Evolutionary conservation across 2,797 vertebrate genomes (phyloP).

Genomic region (Cossypha dichroa): DNA sequence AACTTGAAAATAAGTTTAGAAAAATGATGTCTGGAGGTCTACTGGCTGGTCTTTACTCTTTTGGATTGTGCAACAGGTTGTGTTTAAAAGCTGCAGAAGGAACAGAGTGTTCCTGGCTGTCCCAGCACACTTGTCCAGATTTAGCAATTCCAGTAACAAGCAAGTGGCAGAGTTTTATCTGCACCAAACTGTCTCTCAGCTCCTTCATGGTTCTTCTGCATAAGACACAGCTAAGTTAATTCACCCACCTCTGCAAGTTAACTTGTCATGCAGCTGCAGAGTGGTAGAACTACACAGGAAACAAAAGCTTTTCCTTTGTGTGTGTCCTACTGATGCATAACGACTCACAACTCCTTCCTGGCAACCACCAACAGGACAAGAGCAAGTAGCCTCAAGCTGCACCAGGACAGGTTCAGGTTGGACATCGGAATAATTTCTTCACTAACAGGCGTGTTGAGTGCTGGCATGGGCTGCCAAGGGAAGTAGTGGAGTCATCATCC

Average conservation of each 20-base stretch:
- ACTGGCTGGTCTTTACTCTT: background rate
- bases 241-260: background rate
- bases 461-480: background rate
- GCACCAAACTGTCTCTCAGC: background rate
- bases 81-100: background rate
- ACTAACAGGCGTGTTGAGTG: background rate
- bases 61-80: background rate
- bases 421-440: background rate
- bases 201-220: rapidly evolving
- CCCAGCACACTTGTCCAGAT: rapidly evolving
- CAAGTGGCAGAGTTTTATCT: background rate
- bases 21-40: background rate
- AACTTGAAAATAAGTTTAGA: background rate
- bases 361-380: background rate
- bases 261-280: background rate
- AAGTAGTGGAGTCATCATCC: background rate
- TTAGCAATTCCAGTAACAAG: rapidly evolving
- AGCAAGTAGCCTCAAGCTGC: background rate
- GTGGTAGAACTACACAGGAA: background rate
- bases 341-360: rapidly evolving
- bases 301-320: background rate
- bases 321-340: rapidly evolving
- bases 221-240: background rate
- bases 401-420: background rate
- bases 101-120: rapidly evolving